These are phyloP conservation scores for Petrocephalus schoutedeni DNA, from an alignment of 2,797 vertebrate genomes.

Conservation along the genomic window DNA sequence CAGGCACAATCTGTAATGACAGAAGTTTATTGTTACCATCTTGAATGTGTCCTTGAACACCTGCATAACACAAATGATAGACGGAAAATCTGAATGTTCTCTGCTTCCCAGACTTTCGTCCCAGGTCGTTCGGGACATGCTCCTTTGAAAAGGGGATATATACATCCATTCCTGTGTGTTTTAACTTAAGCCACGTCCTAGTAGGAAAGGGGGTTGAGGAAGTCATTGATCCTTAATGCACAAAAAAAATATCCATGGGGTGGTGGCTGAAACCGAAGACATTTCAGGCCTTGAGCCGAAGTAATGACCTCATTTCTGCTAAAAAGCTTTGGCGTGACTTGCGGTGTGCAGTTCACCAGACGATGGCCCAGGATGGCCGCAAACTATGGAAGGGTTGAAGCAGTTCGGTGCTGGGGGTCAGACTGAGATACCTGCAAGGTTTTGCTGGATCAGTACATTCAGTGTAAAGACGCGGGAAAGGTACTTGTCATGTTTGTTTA, in stretches of 20 bases:
- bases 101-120: not conserved
- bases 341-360: not conserved
- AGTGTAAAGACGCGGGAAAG: not conserved
- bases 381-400: not conserved
- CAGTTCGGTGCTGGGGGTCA: not conserved
- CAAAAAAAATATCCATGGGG: not conserved
- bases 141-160: not conserved
- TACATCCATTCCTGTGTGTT: not conserved
- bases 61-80: not conserved
- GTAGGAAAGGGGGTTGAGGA: not conserved
- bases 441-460: not conserved
- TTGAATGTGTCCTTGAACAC: not conserved
- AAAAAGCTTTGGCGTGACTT: not conserved
- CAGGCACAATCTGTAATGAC: not conserved
- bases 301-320: not conserved
- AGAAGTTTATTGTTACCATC: not conserved
- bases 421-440: not conserved
- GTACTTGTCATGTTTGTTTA: not conserved
- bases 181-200: not conserved
- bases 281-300: not conserved
- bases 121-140: not conserved
- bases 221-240: not conserved
- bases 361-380: not conserved
- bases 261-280: not conserved
- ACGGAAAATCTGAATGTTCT: not conserved